Conservation (phyloP, 1,140 invertebrate species). For the Trinorchestia longiramus region DNA sequence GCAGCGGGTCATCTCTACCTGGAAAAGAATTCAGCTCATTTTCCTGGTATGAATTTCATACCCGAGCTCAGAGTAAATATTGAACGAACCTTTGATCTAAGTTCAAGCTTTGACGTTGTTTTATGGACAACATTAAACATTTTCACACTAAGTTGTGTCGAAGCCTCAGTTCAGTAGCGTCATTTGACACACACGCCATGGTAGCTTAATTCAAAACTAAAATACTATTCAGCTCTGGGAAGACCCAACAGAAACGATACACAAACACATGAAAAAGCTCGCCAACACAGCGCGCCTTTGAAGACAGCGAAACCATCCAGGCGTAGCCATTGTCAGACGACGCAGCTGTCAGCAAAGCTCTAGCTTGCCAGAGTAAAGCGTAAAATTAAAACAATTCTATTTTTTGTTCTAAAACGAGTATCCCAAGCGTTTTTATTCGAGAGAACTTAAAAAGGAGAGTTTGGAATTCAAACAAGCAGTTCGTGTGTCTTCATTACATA, state of each 20-base stretch:
- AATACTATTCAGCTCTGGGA: neutral
- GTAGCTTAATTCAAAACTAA: neutral
- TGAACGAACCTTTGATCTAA: neutral
- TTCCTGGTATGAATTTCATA: neutral
- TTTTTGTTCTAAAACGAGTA: neutral
- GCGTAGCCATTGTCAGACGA: neutral
- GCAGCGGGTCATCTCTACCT: too few relatives aligned
- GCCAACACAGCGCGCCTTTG: neutral
- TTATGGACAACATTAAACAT: neutral
- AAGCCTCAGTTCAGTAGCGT: neutral
- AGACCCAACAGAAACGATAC: neutral
- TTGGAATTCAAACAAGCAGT: neutral
- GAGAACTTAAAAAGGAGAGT: neutral
- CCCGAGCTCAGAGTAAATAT: neutral
- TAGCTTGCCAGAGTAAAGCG: neutral
- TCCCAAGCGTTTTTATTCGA: neutral
- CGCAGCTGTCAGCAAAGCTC: neutral
- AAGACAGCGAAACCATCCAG: neutral
- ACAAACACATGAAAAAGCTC: neutral
- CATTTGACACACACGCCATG: neutral
- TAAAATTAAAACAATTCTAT: neutral
- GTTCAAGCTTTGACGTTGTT: neutral
- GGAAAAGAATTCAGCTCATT: neutral
- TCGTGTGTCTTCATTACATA: neutral
- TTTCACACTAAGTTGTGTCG: neutral